Evolutionary conservation across 1,140 invertebrate species (phyloP).

Genomic region (Calosoma granatense): DNA sequence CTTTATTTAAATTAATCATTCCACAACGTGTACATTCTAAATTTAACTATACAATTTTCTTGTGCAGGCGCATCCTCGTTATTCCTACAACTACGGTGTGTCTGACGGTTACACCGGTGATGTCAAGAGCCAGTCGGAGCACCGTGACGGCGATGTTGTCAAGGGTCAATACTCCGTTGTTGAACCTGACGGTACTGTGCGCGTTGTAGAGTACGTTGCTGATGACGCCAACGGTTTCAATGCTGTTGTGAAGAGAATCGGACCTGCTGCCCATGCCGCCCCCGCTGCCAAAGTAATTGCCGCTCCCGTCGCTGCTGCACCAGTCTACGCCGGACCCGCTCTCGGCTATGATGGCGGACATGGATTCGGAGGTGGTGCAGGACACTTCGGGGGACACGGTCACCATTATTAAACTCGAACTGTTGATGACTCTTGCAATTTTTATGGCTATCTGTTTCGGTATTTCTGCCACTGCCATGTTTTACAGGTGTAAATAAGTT

Average conservation of each 20-base stretch:
- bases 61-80: slow-evolving; percentile 47
- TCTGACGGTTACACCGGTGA: slow-evolving; percentile 56
- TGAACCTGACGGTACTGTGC: slow-evolving; percentile 39
- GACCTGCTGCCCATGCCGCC: neutral
- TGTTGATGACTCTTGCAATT: too few species aligned
- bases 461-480: too few species aligned
- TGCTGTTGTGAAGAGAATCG: neutral
- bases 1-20: too few species aligned
- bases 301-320: slow-evolving; percentile 36
- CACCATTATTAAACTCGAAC: too few species aligned
- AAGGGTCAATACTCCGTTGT: slow-evolving; percentile 38
- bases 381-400: neutral
- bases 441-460: too few species aligned
- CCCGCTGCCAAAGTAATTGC: slow-evolving; percentile 7
- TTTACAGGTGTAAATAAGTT: too few species aligned
- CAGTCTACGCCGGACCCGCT: slow-evolving; percentile 46
- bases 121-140: slow-evolving; percentile 39
- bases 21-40: too few species aligned
- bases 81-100: slow-evolving; percentile 55
- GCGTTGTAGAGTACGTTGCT: slow-evolving; percentile 39
- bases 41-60: too few species aligned
- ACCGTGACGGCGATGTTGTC: slow-evolving; percentile 38
- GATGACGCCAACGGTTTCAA: slow-evolving; percentile 33
- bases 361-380: neutral
- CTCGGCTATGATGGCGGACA: neutral